Evolutionary conservation across 1,140 invertebrate genomes (phyloP), one percentile per base, ranked within the genome.

Genomic region (Harlomillsia oculata): DNA sequence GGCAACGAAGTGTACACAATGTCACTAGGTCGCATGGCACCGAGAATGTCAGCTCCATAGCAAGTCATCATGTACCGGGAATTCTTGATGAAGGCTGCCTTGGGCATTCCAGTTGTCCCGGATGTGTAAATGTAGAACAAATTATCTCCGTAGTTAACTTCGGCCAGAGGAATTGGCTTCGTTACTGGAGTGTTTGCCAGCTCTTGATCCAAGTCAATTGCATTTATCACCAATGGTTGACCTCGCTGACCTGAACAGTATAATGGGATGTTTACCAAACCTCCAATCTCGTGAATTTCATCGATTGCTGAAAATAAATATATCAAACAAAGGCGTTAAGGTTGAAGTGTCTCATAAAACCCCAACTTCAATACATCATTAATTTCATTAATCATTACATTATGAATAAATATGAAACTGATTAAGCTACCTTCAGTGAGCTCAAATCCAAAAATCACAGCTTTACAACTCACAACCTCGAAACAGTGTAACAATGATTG

Each of bases 101-200:
- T n/a, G n/a, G n/a, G n/a, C n/a, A n/a, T n/a, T n/a, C 89, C 89
- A n/a, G 89, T 93, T 0, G 90, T 93, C 23, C 89, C 89, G 36
- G 77, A 78, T 14, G 79, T 80, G 64, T 75, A 80, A 48, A 80
- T 77, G 64, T 77, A 50, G 26, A 50, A 50, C 2, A 50, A 37
- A 39, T 18, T n/a, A 56, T 14, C 20, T 14, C 6, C n/a, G 29
- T 32, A 1, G 18, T 26, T 20, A 37, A 5, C 8, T 14, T 40
- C n/a, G n/a, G n/a, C n/a, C n/a, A n/a, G n/a, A 40, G 5, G n/a
- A 40, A 9, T 6, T 18, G 28, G 37, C 5, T 28, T n/a, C 9
- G 25, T 37, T 3, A 40, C 18, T 2, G 55, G 34, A 36, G 26
- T 34, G 0, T 32, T 5, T 32, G 28, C 4, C 11, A 58, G 44